Percentiles rank a stretch among this genome's conserved stretches.
Conservation (phyloP, 2,797 vertebrate species). For the Cirrhinus molitorella region DNA sequence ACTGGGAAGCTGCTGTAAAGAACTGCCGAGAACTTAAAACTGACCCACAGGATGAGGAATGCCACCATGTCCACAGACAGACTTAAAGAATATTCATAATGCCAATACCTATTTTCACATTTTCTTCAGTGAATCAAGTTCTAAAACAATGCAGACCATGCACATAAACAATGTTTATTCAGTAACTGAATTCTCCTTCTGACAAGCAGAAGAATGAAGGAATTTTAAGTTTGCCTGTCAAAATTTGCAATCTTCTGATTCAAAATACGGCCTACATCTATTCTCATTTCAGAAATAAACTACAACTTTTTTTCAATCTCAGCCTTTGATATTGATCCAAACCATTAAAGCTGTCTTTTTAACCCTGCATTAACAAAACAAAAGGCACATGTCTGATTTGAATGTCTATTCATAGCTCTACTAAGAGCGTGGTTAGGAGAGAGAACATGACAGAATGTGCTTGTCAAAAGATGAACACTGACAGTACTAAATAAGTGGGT, state of each 20-base stretch:
- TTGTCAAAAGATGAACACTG: background rate
- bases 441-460: no score
- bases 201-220: background rate
- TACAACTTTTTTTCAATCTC: background rate
- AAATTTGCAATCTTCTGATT: background rate
- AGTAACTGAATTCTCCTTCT: background rate
- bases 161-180: background rate
- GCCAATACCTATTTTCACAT: background rate
- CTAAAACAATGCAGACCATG: background rate
- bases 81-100: background rate
- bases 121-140: background rate
- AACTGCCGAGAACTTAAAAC: background rate
- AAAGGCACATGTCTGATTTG: no score
- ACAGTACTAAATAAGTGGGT: background rate
- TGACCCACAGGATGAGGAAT: background rate
- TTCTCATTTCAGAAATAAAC: background rate
- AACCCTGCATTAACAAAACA: no score
- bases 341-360: no score
- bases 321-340: background rate
- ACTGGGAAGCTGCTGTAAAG: background rate
- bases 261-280: background rate
- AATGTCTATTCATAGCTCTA: no score
- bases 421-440: no score
- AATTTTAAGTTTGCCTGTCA: background rate
- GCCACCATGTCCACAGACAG: background rate